Base-by-base conservation (phyloP, 2,797 vertebrate genomes). In the Phylloscopus collybita region DNA sequence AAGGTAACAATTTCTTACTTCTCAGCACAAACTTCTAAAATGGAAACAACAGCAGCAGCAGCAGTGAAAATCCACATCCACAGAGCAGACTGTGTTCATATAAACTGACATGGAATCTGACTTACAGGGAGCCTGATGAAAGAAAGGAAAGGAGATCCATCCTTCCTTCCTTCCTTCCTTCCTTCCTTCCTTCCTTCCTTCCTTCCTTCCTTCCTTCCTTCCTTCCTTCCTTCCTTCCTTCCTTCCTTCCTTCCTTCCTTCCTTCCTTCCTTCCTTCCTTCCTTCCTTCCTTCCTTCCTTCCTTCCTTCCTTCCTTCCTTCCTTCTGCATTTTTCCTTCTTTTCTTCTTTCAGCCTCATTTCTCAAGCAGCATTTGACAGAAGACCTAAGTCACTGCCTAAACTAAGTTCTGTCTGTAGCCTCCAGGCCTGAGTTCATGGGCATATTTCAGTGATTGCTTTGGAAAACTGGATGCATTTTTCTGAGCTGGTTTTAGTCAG, bases 401-500 rank as follows among this genome's bases (percentile, higher is more conserved):
- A 85, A 34, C 64, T 38, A 17, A 80, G 49, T 11, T 62, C 64
- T 80, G 30, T 67, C 51, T 82, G 61, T 42, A 64, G 26, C 42
- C 53, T 94, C 16, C 54, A 57, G 53, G 47, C 9, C 23, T 59
- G 23, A 5, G 20, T 70, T 88, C 10, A 4, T 51, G 44, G 56
- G 29, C 11, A 9, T 76, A 57, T 66, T 56, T 60, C 36, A 81
- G 38, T 26, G 56, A 81, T 64, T 81, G 23, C 51, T 93, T 70
- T 82, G 76, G 73, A 91, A 90, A 90, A 69, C 7, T 32, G 54
- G 29, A 78, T 72, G 34, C n/a, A 49, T 69, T 90, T 86, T 92
- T 88, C 57, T 36, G 51, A 91, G 14, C 44, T 95, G 75, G 50
- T 90, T 88, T 95, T 89, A 90, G 49, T 85, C 67, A 88, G 86